Conservation (phyloP, 2,797 vertebrate species). For the Aythya fuligula region DNA sequence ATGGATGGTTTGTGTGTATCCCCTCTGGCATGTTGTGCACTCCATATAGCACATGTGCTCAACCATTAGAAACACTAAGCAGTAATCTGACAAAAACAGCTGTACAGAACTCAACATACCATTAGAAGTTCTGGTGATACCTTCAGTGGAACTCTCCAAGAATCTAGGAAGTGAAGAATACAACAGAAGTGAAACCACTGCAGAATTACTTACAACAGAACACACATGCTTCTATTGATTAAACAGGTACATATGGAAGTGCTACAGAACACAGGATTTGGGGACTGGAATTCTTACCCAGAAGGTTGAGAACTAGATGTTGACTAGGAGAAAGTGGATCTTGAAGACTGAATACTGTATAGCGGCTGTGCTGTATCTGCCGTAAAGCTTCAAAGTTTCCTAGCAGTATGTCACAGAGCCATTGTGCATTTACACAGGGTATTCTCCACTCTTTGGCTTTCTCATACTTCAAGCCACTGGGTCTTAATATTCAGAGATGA, state of each 20-base stretch:
- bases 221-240: neutral
- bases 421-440: conserved; percentile 94
- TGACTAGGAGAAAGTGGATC: conserved; percentile 91
- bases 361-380: conserved; percentile 91
- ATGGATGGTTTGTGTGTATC: neutral
- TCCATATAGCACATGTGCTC: neutral
- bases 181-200: neutral
- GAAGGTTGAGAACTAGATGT: conserved; percentile 88
- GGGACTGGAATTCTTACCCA: conserved; percentile 78
- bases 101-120: conserved; percentile 78
- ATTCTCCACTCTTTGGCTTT: conserved; percentile 98
- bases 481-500: conserved; percentile 72
- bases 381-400: conserved; percentile 93
- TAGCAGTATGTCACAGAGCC: conserved; percentile 94
- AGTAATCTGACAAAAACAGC: neutral
- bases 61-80: neutral
- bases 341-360: conserved; percentile 86
- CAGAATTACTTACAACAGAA: accelerated
- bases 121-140: conserved; percentile 89
- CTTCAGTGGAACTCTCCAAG: conserved; percentile 92
- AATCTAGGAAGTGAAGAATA: conserved; percentile 69
- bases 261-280: neutral
- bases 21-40: neutral
- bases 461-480: conserved; percentile 92
- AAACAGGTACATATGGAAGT: neutral